Evolutionary conservation across 2,113 vertebrate species (phyloP), one percentile per base, ranked within the genome.

Genomic region (Hemiscyllium ocellatum): DNA sequence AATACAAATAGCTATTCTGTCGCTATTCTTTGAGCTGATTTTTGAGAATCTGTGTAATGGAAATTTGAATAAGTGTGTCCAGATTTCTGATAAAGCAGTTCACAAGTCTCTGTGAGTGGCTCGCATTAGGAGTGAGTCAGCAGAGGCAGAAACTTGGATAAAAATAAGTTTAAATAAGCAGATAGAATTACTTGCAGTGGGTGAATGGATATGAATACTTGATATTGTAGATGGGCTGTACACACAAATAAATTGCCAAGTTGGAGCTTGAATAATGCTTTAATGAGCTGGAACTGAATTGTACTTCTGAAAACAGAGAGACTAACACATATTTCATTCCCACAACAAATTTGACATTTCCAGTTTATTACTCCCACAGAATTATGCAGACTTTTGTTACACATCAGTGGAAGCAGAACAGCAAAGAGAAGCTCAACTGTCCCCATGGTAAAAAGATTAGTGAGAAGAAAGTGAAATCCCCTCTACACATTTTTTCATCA

Each of bases 341-440:
- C 33, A 29, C 42, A 72, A 13, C 42, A 76, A 42, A 95, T 95
- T 76, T 95, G 42, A 95, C 66, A 52, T 72, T 76, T 95, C 68
- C 13, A 50, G 70, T 70, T 95, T 95, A 72, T 72, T 72, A 24
- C 94, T 33, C 37, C 24, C 96, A 68, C 97, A 99, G 98, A 96
- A 98, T 99, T 96, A 98, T 99, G 98, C 98, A 99, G 97, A 98
- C 98, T 0, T 99, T 98, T 97, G 98, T 98, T 96, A 98, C 98
- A 61, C 98, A 98, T 96, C 98, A 98, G 96, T 99, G 98, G 98
- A 99, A 99, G 96, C 98, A 98, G 96, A 97, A 97, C 20, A 98
- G 98, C 97, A 98, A 98, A 97, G 98, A 99, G 93, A 98, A 98
- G 96, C 97, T 98, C 96, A 98, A 96, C 95, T 98, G 98, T 97